A percentile compares a stretch with the other conserved stretches of the same genome.
Evolutionary conservation across 2,797 vertebrate species (phyloP).

Genomic region (Podargus strigoides): DNA sequence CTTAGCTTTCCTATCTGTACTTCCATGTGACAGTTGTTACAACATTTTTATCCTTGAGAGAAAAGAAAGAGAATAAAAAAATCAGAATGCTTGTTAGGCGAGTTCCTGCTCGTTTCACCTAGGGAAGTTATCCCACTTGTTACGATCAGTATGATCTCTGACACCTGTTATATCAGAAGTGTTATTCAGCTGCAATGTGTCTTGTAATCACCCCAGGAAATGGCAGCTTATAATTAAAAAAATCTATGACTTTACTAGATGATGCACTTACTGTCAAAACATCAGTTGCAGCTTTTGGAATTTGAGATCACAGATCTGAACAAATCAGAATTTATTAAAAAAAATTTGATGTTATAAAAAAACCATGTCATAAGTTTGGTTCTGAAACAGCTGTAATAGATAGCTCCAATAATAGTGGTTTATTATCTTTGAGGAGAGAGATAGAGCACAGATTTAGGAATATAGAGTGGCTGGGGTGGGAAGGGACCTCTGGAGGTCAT

Average conservation of each 20-base stretch:
- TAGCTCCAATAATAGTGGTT: not conserved
- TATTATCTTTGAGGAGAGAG: not conserved
- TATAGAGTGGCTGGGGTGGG: fast-evolving
- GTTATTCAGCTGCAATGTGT: not conserved
- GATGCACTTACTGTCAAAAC: not conserved
- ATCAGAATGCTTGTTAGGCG: not conserved
- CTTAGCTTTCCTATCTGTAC: constrained; percentile 1
- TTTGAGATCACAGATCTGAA: not conserved
- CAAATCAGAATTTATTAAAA: not conserved
- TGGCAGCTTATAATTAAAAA: not conserved
- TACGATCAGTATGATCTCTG: not conserved
- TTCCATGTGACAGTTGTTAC: not conserved
- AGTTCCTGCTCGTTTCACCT: not conserved
- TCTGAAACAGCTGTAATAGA: not conserved
- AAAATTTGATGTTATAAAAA: not conserved
- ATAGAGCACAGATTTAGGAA: not conserved
- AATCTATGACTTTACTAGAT: not conserved
- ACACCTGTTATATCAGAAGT: not conserved
- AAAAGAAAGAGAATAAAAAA: not conserved
- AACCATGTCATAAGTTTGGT: not conserved
- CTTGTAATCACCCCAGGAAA: not conserved
- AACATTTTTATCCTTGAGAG: not conserved
- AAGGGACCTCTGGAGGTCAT: not conserved
- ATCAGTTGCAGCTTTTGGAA: not conserved
- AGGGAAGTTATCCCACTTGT: not conserved